Base-by-base conservation (phyloP, 2,888 invertebrate species). In the Seira musarum region DNA sequence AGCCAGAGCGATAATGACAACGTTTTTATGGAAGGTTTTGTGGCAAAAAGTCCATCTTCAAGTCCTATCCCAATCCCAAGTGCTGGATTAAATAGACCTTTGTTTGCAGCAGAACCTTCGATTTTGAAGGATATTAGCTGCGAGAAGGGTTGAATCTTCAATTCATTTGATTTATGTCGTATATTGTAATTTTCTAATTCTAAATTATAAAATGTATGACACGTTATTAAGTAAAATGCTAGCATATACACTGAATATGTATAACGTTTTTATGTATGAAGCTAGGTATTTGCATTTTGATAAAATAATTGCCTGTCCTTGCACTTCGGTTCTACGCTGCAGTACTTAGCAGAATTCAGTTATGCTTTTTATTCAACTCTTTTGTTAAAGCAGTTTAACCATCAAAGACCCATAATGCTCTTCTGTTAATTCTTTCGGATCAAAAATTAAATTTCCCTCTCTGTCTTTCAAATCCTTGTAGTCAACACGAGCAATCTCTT, bases 321-420 rank as follows among this genome's bases (percentile, higher is more conserved):
- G n/a, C n/a, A n/a, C n/a, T n/a, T n/a, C n/a, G n/a, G n/a, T n/a
- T n/a, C n/a, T n/a, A n/a, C n/a, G n/a, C n/a, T n/a, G n/a, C n/a
- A n/a, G n/a, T n/a, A n/a, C n/a, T n/a, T n/a, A n/a, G n/a, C n/a
- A n/a, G n/a, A n/a, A n/a, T n/a, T n/a, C n/a, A n/a, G n/a, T n/a
- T n/a, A n/a, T n/a, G n/a, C n/a, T n/a, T n/a, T n/a, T n/a, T n/a
- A n/a, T n/a, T n/a, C n/a, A n/a, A n/a, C n/a, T n/a, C n/a, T n/a
- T n/a, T n/a, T n/a, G n/a, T n/a, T n/a, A n/a, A n/a, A n/a, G n/a
- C n/a, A n/a, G 40, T 13, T 40, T 40, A 40, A 40, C 71, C 78
- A 79, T 79, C 5, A 79, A 19, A 8, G 78, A 66, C 13, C 57
- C 78, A 61, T 40, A 79, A 49, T 72, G 60, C 5, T 79, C 72